Percentiles rank a stretch among this genome's conserved stretches.
Conservation (phyloP, 2,888 invertebrate species). For the Melipona beecheii region DNA sequence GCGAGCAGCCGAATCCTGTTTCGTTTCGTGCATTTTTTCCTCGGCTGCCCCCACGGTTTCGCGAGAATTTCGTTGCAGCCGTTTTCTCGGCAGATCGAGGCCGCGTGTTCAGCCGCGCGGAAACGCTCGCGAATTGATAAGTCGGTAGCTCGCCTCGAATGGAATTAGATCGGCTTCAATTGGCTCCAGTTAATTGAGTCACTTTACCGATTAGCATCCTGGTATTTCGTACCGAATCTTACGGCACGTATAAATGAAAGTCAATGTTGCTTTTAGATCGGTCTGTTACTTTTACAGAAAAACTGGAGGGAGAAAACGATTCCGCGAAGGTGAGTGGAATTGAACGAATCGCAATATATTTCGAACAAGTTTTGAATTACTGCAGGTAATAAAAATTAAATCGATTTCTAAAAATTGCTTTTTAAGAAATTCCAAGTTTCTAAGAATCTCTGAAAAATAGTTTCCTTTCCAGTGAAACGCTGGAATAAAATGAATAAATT, state of each 20-base stretch:
- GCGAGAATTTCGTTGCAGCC: conserved; percentile 12
- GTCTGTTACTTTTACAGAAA: background rate
- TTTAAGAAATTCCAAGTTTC: too few relatives aligned
- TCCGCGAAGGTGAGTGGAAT: background rate
- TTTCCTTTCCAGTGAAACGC: too few relatives aligned
- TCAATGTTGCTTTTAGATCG: background rate
- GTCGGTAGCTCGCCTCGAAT: conserved; percentile 17
- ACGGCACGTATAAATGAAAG: background rate
- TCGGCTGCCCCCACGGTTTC: background rate
- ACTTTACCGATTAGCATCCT: background rate
- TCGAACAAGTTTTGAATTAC: too few relatives aligned
- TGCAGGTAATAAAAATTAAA: too few relatives aligned
- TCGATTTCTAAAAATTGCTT: too few relatives aligned
- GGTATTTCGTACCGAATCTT: conserved; percentile 10
- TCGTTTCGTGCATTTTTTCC: conserved; percentile 13
- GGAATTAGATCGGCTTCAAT: background rate
- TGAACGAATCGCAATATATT: background rate
- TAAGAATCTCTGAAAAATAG: too few relatives aligned
- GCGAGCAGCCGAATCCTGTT: conserved; percentile 15
- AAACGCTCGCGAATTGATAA: conserved; percentile 29
- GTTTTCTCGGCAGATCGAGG: conserved; percentile 33
- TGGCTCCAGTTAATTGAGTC: conserved; percentile 31
- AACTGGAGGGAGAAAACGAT: too few relatives aligned
- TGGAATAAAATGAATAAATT: too few relatives aligned
- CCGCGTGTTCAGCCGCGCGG: conserved; percentile 32